Evolutionary conservation across 2,888 invertebrate genomes (phyloP), one percentile per base, ranked within the genome.

Genomic region (Ichneumon xanthorius): DNA sequence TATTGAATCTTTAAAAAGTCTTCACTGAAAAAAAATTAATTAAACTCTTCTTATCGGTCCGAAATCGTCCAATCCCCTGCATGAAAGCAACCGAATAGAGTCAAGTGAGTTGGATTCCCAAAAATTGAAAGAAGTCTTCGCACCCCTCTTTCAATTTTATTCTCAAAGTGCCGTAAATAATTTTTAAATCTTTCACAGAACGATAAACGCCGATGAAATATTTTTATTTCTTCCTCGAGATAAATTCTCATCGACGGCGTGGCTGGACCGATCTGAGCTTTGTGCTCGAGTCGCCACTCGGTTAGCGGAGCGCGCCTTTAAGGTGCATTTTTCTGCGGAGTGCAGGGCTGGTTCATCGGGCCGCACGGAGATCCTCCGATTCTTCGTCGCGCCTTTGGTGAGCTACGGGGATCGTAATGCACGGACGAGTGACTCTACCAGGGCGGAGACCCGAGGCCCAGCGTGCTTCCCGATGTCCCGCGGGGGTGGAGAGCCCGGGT

Each of bases 401-500:
- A 33, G 55, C 33, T 19, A 80, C 53, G 65, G 45, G 19, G 77
- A 85, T 76, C 76, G 80, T 82, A 79, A 82, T 63, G 82, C 65
- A 82, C 87, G 82, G 82, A 79, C 85, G 84, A 80, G 75, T 81
- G 85, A 83, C 40, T 77, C 50, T 53, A 48, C 73, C 78, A 40
- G 53, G 61, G 80, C 11, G 40, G 11, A 40, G 40, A 40, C 9
- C 40, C 40, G 40, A 11, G 40, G 40, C 70, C 76, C 80, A 85
- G 85, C 86, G 85, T 83, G 85, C 81, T 85, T 11, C 67, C 67
- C 67, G 61, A 80, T 77, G 78, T 37, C 45, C 37, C 26, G 26
- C 63, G 40, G 78, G 68, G 81, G 61, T 72, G 68, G 73, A 81
- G 78, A 63, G 71, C 80, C 80, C 84, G 71, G 87, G 87, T 71